A percentile compares a stretch with the other conserved stretches of the same genome.
Evolutionary conservation across 30 jellyfish, hydroid and myxozoan species (phyloP).

Genomic region (Aurelia aurita): DNA sequence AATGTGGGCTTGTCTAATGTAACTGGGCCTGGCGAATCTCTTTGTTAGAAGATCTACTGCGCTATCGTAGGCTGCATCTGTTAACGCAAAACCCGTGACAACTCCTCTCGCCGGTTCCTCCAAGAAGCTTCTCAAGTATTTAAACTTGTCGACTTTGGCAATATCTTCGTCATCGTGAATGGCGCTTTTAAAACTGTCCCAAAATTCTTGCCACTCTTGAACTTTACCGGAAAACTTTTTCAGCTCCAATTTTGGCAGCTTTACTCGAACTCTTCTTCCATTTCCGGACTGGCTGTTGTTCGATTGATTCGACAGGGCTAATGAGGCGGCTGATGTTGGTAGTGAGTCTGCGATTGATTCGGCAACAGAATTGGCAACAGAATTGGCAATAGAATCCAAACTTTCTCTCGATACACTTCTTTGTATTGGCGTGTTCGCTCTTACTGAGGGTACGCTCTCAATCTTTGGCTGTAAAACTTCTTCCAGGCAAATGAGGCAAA

Average conservation of each 20-base stretch:
- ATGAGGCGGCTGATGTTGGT: too few species aligned
- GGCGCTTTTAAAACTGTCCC: too few species aligned
- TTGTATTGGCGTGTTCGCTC: background rate
- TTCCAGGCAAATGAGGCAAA: too few species aligned
- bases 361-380: too few species aligned
- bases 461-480: background rate
- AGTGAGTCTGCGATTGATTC: too few species aligned
- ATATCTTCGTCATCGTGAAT: conserved; percentile 10
- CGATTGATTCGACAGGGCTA: too few species aligned
- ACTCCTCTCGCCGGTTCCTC: conserved; percentile 26
- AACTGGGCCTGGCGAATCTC: conserved; percentile 12
- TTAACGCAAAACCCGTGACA: too few species aligned
- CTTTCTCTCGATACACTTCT: too few species aligned
- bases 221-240: too few species aligned
- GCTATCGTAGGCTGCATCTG: conserved; percentile 26
- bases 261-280: background rate
- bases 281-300: background rate
- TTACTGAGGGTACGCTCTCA: too few species aligned
- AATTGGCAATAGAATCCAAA: background rate
- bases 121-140: conserved; percentile 13
- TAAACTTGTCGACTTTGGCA: conserved; percentile 43
- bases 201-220: too few species aligned
- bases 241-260: too few species aligned
- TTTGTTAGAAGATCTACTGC: conserved; percentile 15
- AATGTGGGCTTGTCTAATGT: conserved; percentile 4